These are phyloP conservation scores for Brachyopa scutellaris DNA, from an alignment of 2,888 invertebrate species.

Conservation along the genomic window DNA sequence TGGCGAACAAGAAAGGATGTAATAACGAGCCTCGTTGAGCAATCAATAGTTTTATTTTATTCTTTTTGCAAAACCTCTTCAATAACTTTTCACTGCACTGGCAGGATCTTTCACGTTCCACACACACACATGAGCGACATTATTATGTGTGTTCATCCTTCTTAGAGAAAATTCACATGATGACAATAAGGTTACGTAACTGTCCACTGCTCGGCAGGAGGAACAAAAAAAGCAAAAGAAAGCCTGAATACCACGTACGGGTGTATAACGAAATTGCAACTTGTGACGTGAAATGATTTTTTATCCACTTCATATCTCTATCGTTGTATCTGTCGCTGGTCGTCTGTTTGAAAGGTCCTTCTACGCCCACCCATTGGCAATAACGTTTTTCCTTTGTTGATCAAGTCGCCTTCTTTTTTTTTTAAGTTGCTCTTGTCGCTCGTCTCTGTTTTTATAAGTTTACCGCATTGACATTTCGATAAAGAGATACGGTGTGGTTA, in stretches of 20 bases:
- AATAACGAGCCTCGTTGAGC: constrained; percentile 77
- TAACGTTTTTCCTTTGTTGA: constrained; percentile 42
- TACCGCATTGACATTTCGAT: constrained; percentile 49
- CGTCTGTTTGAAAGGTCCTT: constrained; percentile 7
- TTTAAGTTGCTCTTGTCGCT: background rate
- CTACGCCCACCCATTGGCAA: constrained; percentile 37
- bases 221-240: constrained; percentile 3
- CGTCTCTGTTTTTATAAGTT: background rate
- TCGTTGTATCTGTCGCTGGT: constrained; percentile 31
- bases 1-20: constrained; percentile 73
- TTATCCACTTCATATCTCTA: constrained; percentile 44
- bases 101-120: constrained; percentile 10
- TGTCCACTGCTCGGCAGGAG: constrained; percentile 19
- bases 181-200: constrained; percentile 59
- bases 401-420: constrained; percentile 8
- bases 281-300: constrained; percentile 29
- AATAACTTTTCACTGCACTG: constrained; percentile 47
- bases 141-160: constrained; percentile 49
- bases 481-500: constrained; percentile 19
- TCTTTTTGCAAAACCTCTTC: constrained; percentile 15
- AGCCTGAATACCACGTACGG: background rate
- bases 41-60: constrained; percentile 53
- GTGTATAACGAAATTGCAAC: constrained; percentile 32
- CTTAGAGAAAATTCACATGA: constrained; percentile 53
- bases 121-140: constrained; percentile 34